phyloP scores from a whole-genome alignment of 2,888 invertebrate genomes.

The Diadromus collaris region DNA sequence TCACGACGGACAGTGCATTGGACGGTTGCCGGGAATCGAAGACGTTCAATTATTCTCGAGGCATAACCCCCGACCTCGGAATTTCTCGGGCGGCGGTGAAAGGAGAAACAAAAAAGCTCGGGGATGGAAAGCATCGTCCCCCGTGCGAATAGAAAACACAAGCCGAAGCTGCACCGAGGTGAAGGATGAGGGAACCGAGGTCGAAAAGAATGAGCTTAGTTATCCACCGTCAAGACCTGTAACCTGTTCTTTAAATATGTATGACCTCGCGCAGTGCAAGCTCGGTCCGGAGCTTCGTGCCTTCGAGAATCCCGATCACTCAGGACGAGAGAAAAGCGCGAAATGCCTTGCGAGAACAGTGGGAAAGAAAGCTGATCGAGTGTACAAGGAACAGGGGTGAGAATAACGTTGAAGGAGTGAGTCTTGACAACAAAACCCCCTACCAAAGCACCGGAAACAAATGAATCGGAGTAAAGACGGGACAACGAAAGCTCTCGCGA shows the following conservation, averaged over 20 bases:
- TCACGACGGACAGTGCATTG: constrained; percentile 27
- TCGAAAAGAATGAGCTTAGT: constrained; percentile 65
- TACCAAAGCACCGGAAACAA: constrained; percentile 27
- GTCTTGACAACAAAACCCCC: not conserved
- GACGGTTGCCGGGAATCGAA: constrained; percentile 10
- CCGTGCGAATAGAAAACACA: constrained; percentile 2
- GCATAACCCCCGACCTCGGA: constrained; percentile 3
- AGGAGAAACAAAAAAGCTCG: not conserved
- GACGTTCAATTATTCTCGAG: constrained; percentile 34
- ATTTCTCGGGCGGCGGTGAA: constrained; percentile 16
- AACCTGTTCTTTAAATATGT: constrained; percentile 69
- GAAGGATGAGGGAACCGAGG: constrained; percentile 21
- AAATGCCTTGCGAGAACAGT: not conserved
- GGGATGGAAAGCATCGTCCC: constrained; percentile 14
- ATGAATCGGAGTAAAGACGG: constrained; percentile 29
- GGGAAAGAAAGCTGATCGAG: constrained; percentile 1
- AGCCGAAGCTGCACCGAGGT: not conserved
- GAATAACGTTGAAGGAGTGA: constrained; percentile 15
- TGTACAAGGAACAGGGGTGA: constrained; percentile 10
- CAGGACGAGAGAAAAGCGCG: constrained; percentile 18
- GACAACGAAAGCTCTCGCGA: not conserved
- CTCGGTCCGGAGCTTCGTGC: constrained; percentile 37
- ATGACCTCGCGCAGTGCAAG: constrained; percentile 61
- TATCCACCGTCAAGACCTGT: constrained; percentile 61
- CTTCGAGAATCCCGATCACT: constrained; percentile 27